Evolutionary conservation across 2,113 vertebrate genomes (phyloP).

Genomic region (Embiotoca jacksoni): DNA sequence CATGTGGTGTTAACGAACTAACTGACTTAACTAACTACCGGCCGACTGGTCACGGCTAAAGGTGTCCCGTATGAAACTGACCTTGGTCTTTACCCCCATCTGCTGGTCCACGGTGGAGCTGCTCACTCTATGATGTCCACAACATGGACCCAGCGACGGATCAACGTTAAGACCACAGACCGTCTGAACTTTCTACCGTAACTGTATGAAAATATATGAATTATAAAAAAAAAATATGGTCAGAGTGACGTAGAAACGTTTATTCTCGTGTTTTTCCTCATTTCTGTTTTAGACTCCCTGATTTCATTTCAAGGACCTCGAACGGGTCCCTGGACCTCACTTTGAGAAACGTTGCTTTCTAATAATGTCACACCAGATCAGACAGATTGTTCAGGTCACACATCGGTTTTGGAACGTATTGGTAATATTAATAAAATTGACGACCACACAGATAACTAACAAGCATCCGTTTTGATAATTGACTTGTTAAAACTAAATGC

Average conservation of each 20-base stretch:
- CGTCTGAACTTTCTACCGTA: not conserved
- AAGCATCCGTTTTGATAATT: not conserved
- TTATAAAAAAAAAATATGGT: not conserved
- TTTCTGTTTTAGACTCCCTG: not conserved
- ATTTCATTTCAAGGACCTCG: not conserved
- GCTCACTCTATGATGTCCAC: not conserved
- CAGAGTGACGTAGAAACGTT: too few relatives aligned
- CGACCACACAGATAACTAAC: not conserved
- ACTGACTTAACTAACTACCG: not conserved
- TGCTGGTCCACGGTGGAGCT: conserved; percentile 52
- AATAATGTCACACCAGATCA: not conserved
- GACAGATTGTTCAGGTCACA: not conserved
- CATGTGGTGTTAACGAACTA: not conserved
- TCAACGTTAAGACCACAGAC: conserved; percentile 14
- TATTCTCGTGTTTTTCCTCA: not conserved
- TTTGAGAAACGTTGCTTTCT: conserved; percentile 13
- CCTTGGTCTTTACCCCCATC: conserved; percentile 52
- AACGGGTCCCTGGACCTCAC: conserved; percentile 13
- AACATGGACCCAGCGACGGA: not conserved
- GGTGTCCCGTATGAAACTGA: not conserved
- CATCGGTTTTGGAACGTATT: not conserved
- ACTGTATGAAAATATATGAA: not conserved
- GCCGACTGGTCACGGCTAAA: too few relatives aligned
- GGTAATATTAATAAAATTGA: not conserved
- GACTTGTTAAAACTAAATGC: not conserved